Evolutionary conservation across 2,888 invertebrate species (phyloP).

Genomic region (Heliconius sara): DNA sequence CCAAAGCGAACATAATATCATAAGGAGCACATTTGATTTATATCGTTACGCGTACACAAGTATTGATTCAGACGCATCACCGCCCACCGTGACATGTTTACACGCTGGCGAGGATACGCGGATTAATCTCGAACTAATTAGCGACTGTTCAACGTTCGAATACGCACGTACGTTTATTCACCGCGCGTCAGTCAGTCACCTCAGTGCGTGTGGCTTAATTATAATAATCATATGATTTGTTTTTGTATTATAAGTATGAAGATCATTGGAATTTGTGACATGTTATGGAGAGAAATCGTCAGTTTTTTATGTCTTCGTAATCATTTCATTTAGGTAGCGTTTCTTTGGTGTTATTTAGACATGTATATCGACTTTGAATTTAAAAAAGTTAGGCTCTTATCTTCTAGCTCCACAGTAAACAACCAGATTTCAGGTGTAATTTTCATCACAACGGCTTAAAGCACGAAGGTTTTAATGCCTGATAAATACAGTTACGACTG

Average conservation of each 20-base stretch:
- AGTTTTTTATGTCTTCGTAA: too few relatives aligned
- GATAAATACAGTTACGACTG: too few relatives aligned
- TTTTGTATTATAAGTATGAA: not conserved
- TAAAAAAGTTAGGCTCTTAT: too few relatives aligned
- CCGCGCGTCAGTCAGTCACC: slow-evolving; percentile 7
- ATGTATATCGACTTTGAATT: too few relatives aligned
- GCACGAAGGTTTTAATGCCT: too few relatives aligned
- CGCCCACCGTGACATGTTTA: slow-evolving; percentile 28
- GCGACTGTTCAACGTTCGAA: slow-evolving; percentile 60
- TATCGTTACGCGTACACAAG: slow-evolving; percentile 7
- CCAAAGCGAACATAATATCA: not conserved
- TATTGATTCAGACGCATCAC: slow-evolving; percentile 36
- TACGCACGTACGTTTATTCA: slow-evolving; percentile 41
- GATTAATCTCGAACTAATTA: slow-evolving; percentile 66
- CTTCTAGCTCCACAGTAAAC: too few relatives aligned
- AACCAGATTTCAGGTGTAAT: too few relatives aligned
- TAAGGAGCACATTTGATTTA: slow-evolving; percentile 15
- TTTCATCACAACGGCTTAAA: too few relatives aligned
- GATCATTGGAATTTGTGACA: too few relatives aligned
- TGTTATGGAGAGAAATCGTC: too few relatives aligned
- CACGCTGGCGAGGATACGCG: slow-evolving; percentile 40
- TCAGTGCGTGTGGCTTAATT: slow-evolving; percentile 31
- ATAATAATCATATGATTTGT: slow-evolving; percentile 38
- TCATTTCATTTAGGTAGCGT: too few relatives aligned
- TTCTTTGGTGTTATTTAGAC: too few relatives aligned